These are phyloP conservation scores for Chrysemys picta DNA, from an alignment of 2,113 vertebrate species.

Conservation along the genomic window DNA sequence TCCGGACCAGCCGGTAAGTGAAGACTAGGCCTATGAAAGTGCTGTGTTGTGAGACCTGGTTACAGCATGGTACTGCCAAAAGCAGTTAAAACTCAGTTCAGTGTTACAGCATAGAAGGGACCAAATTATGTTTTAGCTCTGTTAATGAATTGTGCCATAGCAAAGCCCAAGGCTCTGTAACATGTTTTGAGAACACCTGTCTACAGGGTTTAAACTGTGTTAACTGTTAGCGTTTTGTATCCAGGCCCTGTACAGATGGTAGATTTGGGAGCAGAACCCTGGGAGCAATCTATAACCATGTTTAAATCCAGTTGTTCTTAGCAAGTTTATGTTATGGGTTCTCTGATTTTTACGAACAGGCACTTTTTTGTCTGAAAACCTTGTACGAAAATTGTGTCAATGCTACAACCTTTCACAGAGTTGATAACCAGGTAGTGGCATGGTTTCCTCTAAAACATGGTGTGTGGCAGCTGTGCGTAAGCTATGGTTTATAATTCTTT, in stretches of 20 bases:
- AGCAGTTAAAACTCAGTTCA: fast-evolving
- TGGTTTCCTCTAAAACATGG: too few species aligned
- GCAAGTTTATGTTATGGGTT: slow-evolving; percentile 36
- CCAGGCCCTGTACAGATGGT: neutral
- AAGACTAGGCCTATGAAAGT: too few species aligned
- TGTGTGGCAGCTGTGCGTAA: slow-evolving; percentile 61
- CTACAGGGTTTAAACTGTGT: neutral
- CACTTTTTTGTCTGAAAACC: slow-evolving; percentile 37
- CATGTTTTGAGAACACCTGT: neutral
- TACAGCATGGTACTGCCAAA: neutral
- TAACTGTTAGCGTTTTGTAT: neutral
- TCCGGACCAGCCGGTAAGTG: too few species aligned
- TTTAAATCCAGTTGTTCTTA: neutral
- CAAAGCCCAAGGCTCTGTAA: neutral
- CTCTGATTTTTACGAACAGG: slow-evolving; percentile 11
- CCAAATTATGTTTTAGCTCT: neutral
- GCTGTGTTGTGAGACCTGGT: neutral
- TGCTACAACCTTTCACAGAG: too few species aligned
- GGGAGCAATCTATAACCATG: neutral
- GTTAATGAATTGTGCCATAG: neutral
- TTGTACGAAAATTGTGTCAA: neutral
- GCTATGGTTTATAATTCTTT: slow-evolving; percentile 26
- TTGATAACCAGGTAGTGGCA: too few species aligned
- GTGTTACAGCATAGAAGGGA: neutral
- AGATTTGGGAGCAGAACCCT: neutral